Evolutionary conservation across 1,140 invertebrate species (phyloP), one percentile per base, ranked within the genome.

Genomic region (Gryllus bimaculatus): DNA sequence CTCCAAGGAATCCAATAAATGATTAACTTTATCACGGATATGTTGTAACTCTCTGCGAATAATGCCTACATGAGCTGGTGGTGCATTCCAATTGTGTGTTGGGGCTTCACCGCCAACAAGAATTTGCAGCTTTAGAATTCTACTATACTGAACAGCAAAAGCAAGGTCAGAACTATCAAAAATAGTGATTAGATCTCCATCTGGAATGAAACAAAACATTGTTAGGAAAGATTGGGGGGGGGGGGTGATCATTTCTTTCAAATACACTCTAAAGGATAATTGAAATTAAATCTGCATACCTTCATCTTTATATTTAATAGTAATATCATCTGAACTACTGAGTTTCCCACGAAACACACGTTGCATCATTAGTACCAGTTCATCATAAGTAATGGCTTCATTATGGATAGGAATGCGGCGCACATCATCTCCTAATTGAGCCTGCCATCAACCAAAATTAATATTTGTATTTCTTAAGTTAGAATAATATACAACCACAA

Each of bases 301-400:
- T 89, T 93, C 92, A 87, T 93, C 92, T 86, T 91, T 92, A 83
- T 93, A 94, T 85, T 93, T 93, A 20, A 94, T 89, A 6, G 88
- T 89, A 78, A 94, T 89, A 82, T 93, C 92, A 88, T 93, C 92
- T 82, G 88, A 89, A 47, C 87, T 88, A 73, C 84, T 87, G 8
- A 93, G 83, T 83, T 91, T 90, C 13, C 91, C 91, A 66, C 89
- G 83, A 84, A 93, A 94, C 8, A 94, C 90, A 81, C 93, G 84
- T 84, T 93, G 91, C 92, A 93, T 93, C 92, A 94, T 93, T 18
- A 93, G 85, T 73, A 93, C 88, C 20, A 94, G 83, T 85, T 94
- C 92, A 87, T 93, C 92, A 84, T 92, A 93, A 6, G 92, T 94
- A 78, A 93, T 90, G 73, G 93, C 92, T 84, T 93, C 92, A 87